Conservation (phyloP, 2,888 invertebrate genomes). For the Tenthredo notha region DNA sequence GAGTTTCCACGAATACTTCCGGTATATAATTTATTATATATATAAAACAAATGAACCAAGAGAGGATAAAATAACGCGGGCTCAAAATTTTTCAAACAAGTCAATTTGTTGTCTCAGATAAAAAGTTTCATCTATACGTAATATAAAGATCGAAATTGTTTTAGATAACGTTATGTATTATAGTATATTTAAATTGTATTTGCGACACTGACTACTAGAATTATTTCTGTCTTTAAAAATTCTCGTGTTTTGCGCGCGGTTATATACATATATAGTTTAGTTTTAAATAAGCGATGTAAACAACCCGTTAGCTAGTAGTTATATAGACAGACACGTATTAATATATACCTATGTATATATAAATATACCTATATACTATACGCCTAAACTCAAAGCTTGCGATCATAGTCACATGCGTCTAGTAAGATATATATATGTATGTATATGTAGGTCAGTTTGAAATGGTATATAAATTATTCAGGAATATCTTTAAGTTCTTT, state of each 20-base stretch:
- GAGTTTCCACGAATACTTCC: no score
- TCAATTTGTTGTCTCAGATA: no score
- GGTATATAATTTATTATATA: no score
- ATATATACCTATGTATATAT: not conserved
- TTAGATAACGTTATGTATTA: not conserved
- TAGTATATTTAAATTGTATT: not conserved
- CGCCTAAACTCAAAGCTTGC: not conserved
- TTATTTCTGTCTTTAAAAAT: conserved; percentile 3
- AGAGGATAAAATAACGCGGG: no score
- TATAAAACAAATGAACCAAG: not conserved
- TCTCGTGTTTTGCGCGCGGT: not conserved
- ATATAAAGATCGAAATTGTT: not conserved
- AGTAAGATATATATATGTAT: not conserved
- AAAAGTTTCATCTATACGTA: no score
- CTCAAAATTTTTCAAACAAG: no score
- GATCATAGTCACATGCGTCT: not conserved
- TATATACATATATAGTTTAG: not conserved
- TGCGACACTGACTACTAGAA: not conserved
- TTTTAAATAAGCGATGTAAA: conserved; percentile 24
- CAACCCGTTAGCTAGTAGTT: not conserved
- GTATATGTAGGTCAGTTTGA: conserved; percentile 2
- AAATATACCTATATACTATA: no score
- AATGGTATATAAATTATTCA: not conserved
- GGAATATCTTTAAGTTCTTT: not conserved
- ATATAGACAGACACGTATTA: not conserved